phyloP scores from a whole-genome alignment of 1,140 invertebrate genomes.

The Gryllus bimaculatus region DNA sequence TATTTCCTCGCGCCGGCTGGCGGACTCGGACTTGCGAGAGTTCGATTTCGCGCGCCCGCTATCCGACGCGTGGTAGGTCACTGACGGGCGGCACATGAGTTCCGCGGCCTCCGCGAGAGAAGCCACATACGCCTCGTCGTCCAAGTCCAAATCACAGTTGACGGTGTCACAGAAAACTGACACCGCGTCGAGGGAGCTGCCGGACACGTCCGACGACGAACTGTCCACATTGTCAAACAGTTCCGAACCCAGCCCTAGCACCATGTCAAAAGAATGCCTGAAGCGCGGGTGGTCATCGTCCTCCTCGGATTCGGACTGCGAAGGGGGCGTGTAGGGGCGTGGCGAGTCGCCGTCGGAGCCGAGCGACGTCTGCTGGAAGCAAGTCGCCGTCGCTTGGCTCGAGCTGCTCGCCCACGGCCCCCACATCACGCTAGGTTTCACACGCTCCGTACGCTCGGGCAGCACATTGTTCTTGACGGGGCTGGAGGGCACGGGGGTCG shows the following conservation, averaged over 20 bases:
- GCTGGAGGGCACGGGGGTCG: background rate
- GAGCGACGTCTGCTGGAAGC: background rate
- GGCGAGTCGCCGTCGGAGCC: background rate
- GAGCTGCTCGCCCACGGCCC: background rate
- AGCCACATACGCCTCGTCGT: background rate
- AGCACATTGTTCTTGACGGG: background rate
- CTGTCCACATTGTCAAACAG: background rate
- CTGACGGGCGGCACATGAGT: background rate
- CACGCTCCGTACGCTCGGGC: background rate
- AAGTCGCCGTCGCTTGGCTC: background rate
- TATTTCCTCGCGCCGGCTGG: background rate
- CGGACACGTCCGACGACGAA: background rate
- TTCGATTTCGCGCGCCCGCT: background rate
- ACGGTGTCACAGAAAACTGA: background rate
- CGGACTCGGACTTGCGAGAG: background rate
- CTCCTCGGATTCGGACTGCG: background rate
- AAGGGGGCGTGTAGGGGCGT: background rate
- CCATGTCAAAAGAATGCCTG: background rate
- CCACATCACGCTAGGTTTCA: background rate
- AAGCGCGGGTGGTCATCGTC: background rate
- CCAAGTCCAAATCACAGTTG: background rate
- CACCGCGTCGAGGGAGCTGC: background rate
- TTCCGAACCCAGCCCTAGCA: background rate
- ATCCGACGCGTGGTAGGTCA: background rate
- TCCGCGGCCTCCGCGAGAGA: background rate